Evolutionary conservation across 2,113 vertebrate species (phyloP).

Genomic region (Todiramphus chloris): DNA sequence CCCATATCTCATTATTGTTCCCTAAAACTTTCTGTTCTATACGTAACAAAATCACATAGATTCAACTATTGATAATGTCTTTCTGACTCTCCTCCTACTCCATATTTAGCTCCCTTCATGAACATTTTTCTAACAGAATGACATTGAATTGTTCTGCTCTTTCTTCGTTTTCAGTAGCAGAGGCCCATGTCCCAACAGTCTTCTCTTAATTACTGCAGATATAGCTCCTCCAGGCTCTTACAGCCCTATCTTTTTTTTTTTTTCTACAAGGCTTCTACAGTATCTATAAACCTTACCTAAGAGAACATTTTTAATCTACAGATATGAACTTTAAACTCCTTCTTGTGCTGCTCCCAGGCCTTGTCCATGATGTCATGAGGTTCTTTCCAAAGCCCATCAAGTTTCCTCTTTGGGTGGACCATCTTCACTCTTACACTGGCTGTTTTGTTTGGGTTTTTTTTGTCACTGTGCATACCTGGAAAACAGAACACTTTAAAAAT

Average conservation of each 20-base stretch:
- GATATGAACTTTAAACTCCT: background rate
- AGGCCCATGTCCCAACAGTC: background rate
- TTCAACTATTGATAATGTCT: background rate
- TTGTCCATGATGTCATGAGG: background rate
- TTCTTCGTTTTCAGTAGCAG: background rate
- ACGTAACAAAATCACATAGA: background rate
- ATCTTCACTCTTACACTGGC: background rate
- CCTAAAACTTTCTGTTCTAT: background rate
- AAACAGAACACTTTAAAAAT: background rate
- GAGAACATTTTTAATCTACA: background rate
- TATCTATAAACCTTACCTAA: background rate
- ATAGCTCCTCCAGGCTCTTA: background rate
- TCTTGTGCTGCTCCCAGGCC: background rate
- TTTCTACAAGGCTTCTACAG: background rate
- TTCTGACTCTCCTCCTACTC: background rate
- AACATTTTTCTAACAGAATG: background rate
- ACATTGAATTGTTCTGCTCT: background rate
- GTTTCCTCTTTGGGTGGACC: background rate
- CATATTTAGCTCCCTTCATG: background rate
- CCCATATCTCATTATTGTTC: background rate
- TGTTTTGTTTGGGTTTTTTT: background rate
- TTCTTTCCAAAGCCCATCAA: background rate
- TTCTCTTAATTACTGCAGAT: background rate
- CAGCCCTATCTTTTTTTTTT: background rate
- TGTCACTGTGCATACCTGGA: background rate